phyloP scores from a whole-genome alignment of 1,140 invertebrate genomes.

The Drosophila tropicalis region DNA sequence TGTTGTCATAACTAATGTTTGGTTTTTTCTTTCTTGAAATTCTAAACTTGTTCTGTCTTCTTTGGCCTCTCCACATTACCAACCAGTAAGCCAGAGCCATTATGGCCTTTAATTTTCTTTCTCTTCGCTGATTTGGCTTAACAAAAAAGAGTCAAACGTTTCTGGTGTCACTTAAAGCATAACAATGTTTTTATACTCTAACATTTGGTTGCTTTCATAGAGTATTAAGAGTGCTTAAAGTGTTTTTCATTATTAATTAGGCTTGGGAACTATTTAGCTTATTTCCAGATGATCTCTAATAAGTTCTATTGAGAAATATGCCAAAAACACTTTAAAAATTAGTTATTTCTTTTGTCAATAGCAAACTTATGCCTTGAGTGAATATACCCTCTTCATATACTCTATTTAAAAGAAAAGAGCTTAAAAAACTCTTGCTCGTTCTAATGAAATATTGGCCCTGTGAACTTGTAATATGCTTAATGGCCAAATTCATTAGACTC shows the following conservation, averaged over 20 bases:
- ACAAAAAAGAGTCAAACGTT: background rate
- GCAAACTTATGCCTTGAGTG: background rate
- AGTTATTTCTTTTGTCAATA: too few species aligned
- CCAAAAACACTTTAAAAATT: too few species aligned
- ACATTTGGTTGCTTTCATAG: background rate
- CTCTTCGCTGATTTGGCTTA: slow-evolving; percentile 29
- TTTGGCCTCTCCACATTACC: slow-evolving; percentile 8
- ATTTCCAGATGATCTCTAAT: too few species aligned
- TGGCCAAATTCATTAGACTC: slow-evolving; percentile 56
- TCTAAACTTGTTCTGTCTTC: slow-evolving; percentile 33
- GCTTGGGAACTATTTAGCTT: too few species aligned
- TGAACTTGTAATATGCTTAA: slow-evolving; percentile 50
- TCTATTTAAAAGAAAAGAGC: background rate
- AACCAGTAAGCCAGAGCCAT: slow-evolving; percentile 60
- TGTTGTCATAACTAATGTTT: slow-evolving; percentile 50
- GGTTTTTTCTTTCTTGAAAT: slow-evolving; percentile 35
- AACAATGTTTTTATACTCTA: slow-evolving; percentile 12
- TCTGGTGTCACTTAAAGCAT: too few species aligned
- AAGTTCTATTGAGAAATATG: too few species aligned
- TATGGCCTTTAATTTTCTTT: slow-evolving; percentile 52
- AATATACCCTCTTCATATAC: background rate
- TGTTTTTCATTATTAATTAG: too few species aligned
- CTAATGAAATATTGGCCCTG: slow-evolving; percentile 64
- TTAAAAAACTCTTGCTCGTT: slow-evolving; percentile 21
- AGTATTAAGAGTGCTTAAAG: too few species aligned